Evolutionary conservation across 2,113 vertebrate genomes (phyloP), one percentile per base, ranked within the genome.

Genomic region (Mus spicilegus): DNA sequence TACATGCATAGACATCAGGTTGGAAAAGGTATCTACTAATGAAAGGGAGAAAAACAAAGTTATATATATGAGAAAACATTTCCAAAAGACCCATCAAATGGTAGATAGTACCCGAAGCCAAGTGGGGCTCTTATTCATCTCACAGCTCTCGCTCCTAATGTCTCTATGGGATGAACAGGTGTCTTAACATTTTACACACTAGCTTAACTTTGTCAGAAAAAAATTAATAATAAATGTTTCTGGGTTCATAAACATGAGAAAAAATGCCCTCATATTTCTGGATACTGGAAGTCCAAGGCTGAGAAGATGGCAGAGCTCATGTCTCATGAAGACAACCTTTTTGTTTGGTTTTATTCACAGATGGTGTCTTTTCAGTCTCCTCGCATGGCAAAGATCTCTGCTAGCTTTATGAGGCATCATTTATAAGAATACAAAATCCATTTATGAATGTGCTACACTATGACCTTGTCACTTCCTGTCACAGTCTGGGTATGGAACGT

Each of bases 41-140:
- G 10, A 94, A 82, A 63, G 16, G n/a, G 12, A 84, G 10, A 33
- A 10, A 94, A n/a, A 28, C 4, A 33, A 69, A 6, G 0, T 33
- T 72, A 54, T 7, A 61, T 7, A 49, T 4, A 39, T 5, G 69
- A 92, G 46, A 81, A 26, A 75, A 56, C 46, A 6, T 61, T 91
- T 82, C 42, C 49, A 36, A 70, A 94, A 19, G 36, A 65, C 5
- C 3, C 51, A 16, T 49, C 1, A 6, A 28, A 26, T 20, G 9
- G 0, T 20, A 0, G 33, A 39, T 4, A 51, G 3, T 22, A 3
- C 3, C 8, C 4, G 33, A 4, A n/a, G 20, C 69, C 88, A 91
- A 51, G 6, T 0, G 1, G 30, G 22, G 8, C 24, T 73, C 24
- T 67, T 5, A 33, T 76, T 96, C 36, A 12, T 14, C 26, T 33